Base-by-base conservation (phyloP, 1,140 invertebrate genomes). In the Diprion similis region DNA sequence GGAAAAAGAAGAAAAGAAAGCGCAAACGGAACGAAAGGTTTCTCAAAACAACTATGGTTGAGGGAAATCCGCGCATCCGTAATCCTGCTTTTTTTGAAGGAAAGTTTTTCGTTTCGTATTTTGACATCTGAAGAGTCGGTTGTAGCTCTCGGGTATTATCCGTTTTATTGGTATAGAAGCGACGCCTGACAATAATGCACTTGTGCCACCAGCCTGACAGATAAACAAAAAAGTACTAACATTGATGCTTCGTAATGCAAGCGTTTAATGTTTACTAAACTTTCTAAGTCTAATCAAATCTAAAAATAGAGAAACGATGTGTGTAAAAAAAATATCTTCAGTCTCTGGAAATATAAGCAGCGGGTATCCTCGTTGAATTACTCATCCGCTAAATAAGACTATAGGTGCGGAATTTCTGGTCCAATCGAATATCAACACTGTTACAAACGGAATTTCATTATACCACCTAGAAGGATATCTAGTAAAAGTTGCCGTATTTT, bases 81-180 rank as follows among this genome's bases (percentile, higher is more conserved):
- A 59, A 15, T 59, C n/a, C 51, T 9, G 6, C 51, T 17, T 9
- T 59, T 59, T 59, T 17, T 15, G n/a, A 9, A 13, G 51, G n/a
- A 15, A 59, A 59, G 11, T 17, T 17, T 17, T 59, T 37, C 24
- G 24, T 37, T 37, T 6, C 1, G 51, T 59, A 59, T 59, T 59
- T 59, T 59, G 51, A 59, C 51, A 59, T 59, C 51, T 17, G 51
- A 59, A 59, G 51, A 59, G n/a, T 59, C 51, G 51, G 9, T 59
- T 59, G 51, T 59, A 59, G 6, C 51, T 3, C n/a, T 17, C n/a
- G 51, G 51, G 9, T 17, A 59, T 59, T 15, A 8, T 9, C 51
- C 51, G 51, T 17, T 17, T 10, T 9, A 59, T 59, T 59, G 51
- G 7, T 59, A 17, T 17, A 13, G 11, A 4, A 59, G 9, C 9